Evolutionary conservation across 92 coral and sea anemone species (phyloP), one percentile per base, ranked within the genome.

Genomic region (Plumapathes pennacea): DNA sequence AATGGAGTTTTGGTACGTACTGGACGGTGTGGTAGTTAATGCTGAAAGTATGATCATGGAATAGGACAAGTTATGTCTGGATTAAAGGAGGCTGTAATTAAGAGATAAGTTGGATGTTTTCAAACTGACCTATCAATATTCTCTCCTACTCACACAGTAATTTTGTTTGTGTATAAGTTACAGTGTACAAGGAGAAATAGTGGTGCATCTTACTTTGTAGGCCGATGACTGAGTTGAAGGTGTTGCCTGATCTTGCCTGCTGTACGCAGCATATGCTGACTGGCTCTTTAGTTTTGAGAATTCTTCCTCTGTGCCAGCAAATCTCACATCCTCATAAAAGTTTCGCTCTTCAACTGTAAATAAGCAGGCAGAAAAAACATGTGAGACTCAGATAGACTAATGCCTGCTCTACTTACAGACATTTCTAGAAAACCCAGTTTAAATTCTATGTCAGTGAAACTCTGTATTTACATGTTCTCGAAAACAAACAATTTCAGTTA

Each of bases 291-390:
- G 51, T 7, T 40, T 39, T 1, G 81, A 59, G 33, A 87, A 87
- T 40, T 87, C 96, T 20, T 68, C 72, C 26, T 64, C 75, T 39
- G 80, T 89, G 29, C 78, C 73, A 15, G 91, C 85, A 46, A 65
- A 77, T 67, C 77, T 70, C n/a, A 92, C 80, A 22, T 88, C 95
- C 53, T 69, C 84, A 62, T 89, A 92, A 15, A 70, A 68, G 62
- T 89, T 85, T 5, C 96, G 83, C 4, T 69, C 50, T 36, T 82
- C 80, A 77, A 84, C 98, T 92, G 60, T 28, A 60, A 60, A 45
- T 11, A 10, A 25, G 39, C 3, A 2, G 38, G n/a, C 10, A 7
- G 0, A 2, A 27, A 50, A 12, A 17, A 8, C 0, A 12, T 0
- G 18, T 28, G 19, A 8, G 1, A n/a, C n/a, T n/a, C n/a, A n/a